Conservation (phyloP, 2,797 vertebrate genomes). For the Lutjanus campechanus region DNA sequence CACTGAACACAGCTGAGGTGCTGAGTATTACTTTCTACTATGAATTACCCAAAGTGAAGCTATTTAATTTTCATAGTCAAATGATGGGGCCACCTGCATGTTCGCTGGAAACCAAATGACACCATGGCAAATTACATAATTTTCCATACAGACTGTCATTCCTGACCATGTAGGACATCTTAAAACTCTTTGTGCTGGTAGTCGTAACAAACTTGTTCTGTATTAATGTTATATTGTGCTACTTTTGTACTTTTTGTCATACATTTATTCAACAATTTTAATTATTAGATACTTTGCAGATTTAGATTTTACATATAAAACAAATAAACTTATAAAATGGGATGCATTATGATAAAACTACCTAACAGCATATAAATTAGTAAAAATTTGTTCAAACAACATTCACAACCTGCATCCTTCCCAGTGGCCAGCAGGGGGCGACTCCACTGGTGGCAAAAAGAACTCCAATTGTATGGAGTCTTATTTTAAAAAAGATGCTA, state of each 20-base stretch:
- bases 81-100: constrained; percentile 5
- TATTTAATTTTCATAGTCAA: constrained; percentile 37
- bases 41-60: constrained; percentile 6
- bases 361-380: neutral
- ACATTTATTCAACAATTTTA: neutral
- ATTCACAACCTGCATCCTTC: too few species aligned
- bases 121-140: neutral
- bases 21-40: neutral
- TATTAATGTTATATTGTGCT: too few species aligned
- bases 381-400: neutral
- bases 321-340: neutral
- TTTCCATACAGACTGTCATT: neutral
- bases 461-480: too few species aligned
- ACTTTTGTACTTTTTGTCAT: too few species aligned
- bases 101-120: neutral
- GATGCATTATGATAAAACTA: neutral
- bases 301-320: constrained; percentile 2
- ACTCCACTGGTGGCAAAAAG: too few species aligned
- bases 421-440: too few species aligned
- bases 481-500: too few species aligned
- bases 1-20: neutral
- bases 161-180: neutral
- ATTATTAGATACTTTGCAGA: neutral
- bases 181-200: neutral
- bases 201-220: neutral